A percentile compares a stretch with the other conserved stretches of the same genome.
Conservation (phyloP, 2,113 vertebrate genomes). For the Hyperoodon ampullatus region DNA sequence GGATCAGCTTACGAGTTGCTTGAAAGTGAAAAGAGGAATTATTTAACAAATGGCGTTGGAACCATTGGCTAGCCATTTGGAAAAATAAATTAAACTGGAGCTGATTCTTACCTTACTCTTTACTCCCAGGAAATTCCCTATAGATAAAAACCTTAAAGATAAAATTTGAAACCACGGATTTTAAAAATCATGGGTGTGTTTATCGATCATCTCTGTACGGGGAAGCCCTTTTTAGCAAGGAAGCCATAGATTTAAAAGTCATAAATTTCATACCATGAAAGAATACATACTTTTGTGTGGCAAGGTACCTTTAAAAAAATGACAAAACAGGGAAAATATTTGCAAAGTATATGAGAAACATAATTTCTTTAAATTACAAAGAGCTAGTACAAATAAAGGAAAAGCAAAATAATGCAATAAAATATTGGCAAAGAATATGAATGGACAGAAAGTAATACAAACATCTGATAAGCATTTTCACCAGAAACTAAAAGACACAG, state of each 20-base stretch:
- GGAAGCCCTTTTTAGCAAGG: not conserved
- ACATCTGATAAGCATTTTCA: not conserved
- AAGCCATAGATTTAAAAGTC: not conserved
- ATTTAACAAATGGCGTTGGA: not conserved
- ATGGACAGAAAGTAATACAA: not conserved
- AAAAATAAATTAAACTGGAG: not conserved
- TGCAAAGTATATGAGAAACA: not conserved
- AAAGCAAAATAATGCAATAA: not conserved
- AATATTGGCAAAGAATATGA: not conserved
- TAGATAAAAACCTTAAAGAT: not conserved
- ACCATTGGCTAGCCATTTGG: not conserved
- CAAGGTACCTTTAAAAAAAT: not conserved
- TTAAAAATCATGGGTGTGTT: not conserved
- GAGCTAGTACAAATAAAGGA: not conserved
- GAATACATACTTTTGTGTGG: not conserved
- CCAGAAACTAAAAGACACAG: not conserved
- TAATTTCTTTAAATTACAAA: conserved; percentile 28
- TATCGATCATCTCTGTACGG: not conserved
- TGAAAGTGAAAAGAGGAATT: not conserved
- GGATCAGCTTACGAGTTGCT: not conserved
- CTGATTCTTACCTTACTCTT: not conserved
- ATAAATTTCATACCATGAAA: not conserved
- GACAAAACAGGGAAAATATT: not conserved
- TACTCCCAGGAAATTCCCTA: not conserved
- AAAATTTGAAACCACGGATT: not conserved